Evolutionary conservation across 2,113 vertebrate species (phyloP).

Genomic region (Petroica traversi): DNA sequence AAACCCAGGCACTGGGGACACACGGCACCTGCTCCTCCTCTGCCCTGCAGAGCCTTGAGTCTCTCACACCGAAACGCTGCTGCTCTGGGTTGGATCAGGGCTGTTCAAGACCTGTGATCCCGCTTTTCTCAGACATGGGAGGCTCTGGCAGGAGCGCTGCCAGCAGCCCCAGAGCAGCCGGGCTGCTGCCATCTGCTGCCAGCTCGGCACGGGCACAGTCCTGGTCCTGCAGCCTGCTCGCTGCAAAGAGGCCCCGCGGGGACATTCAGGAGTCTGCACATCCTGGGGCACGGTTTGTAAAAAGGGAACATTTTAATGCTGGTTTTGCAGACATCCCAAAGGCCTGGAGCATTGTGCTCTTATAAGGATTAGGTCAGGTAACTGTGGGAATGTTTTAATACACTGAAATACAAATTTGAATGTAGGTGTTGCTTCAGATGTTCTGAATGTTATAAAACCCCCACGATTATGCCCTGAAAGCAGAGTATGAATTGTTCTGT

Average conservation of each 20-base stretch:
- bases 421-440: not conserved
- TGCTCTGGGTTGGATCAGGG: not conserved
- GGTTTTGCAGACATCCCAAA: not conserved
- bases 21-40: not conserved
- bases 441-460: not conserved
- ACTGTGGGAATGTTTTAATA: not conserved
- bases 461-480: not conserved
- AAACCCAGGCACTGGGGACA: fast-evolving
- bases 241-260: fast-evolving
- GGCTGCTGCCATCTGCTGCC: constrained; percentile 44
- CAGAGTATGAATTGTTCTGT: not conserved
- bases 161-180: not conserved
- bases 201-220: not conserved
- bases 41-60: not conserved
- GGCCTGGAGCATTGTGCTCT: not conserved
- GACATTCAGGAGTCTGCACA: fast-evolving
- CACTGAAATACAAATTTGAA: not conserved
- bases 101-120: fast-evolving
- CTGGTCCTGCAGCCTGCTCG: fast-evolving
- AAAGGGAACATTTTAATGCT: not conserved
- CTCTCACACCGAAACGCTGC: fast-evolving
- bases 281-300: fast-evolving
- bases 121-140: not conserved
- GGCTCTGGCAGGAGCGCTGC: not conserved
- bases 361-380: not conserved